Evolutionary conservation across 2,797 vertebrate species (phyloP).

Genomic region (Simalia tracyae): DNA sequence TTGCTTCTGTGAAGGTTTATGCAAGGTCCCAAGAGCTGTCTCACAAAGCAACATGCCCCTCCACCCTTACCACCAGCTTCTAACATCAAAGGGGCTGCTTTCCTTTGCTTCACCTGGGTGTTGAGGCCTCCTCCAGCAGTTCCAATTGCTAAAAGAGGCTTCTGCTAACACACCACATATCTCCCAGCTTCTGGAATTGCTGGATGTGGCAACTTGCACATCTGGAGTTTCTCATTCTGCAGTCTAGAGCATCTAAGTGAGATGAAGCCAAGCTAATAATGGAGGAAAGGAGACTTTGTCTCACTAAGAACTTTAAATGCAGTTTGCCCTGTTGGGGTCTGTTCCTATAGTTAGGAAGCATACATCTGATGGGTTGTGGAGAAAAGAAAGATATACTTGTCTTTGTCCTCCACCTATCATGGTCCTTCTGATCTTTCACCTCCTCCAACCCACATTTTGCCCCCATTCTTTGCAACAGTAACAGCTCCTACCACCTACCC

Average conservation of each 20-base stretch:
- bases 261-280: background rate
- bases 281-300: background rate
- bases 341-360: background rate
- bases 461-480: too few species aligned
- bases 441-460: too few species aligned
- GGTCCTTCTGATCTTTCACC: background rate
- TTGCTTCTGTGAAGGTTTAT: too few species aligned
- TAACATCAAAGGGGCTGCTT: too few species aligned
- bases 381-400: background rate
- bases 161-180: background rate
- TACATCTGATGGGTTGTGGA: background rate
- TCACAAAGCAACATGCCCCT: too few species aligned
- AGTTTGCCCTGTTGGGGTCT: background rate
- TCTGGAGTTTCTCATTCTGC: background rate
- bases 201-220: background rate
- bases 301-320: background rate
- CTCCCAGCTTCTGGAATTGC: background rate
- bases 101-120: too few species aligned
- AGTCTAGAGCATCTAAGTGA: background rate
- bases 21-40: too few species aligned
- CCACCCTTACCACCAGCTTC: too few species aligned
- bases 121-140: background rate
- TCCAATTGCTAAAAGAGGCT: background rate
- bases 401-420: background rate
- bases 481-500: too few species aligned